Percentiles rank a stretch among this genome's conserved stretches.
phyloP scores from a whole-genome alignment of 1,140 invertebrate species.

The Nilaparvata lugens region DNA sequence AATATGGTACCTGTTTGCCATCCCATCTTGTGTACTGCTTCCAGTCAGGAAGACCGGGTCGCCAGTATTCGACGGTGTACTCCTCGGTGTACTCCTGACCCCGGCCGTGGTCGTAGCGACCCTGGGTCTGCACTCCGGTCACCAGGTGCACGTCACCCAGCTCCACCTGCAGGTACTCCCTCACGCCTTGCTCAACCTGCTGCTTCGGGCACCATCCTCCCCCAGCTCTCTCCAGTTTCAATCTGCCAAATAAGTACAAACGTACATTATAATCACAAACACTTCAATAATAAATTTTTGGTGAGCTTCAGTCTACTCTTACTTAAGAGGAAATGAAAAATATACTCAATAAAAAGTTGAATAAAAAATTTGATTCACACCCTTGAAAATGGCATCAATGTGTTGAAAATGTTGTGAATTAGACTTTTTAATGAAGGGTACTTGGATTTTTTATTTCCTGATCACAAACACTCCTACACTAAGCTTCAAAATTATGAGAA shows the following conservation, averaged over 20 bases:
- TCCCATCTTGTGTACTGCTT: conserved; percentile 27
- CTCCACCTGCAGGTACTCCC: conserved; percentile 85
- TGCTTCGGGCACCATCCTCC: conserved; percentile 93
- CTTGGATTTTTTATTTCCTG: no score
- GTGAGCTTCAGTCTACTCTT: no score
- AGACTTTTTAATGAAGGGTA: no score
- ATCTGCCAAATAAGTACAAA: conserved; percentile 45
- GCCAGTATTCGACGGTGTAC: conserved; percentile 87
- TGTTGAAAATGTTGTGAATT: no score
- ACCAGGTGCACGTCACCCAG: conserved; percentile 66
- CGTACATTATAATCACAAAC: not conserved
- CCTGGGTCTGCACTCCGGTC: conserved; percentile 78
- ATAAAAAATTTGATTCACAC: no score
- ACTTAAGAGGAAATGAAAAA: no score
- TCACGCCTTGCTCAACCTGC: conserved; percentile 72
- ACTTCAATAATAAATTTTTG: not conserved
- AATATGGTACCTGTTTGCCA: conserved; percentile 27
- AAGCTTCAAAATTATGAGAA: no score
- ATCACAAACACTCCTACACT: no score
- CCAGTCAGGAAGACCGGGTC: conserved; percentile 53
- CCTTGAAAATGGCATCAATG: no score
- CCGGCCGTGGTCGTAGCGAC: conserved; percentile 86
- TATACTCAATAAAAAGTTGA: no score
- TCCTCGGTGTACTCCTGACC: conserved; percentile 86
- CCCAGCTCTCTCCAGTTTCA: conserved; percentile 76